Base-by-base conservation (phyloP, 2,113 vertebrate species). In the Butorides virescens region DNA sequence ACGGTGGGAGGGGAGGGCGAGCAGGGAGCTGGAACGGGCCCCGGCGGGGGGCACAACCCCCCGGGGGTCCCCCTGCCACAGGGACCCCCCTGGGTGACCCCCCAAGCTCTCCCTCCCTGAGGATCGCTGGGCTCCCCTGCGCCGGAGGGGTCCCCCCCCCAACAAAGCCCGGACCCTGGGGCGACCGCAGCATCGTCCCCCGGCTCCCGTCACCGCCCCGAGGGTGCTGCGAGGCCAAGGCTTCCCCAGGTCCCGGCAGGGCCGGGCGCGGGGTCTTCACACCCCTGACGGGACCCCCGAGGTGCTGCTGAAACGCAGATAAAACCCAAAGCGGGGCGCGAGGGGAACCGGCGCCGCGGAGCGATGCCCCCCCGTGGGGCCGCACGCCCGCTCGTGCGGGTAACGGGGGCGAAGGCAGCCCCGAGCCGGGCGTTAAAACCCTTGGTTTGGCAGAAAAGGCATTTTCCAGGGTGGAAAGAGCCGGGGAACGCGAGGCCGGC, bases 251-350 rank as follows among this genome's bases (percentile, higher is more conserved):
- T 29, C 47, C 53, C 13, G 3, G 6, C 39, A n/a, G 79, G 59
- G 34, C 6, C 1, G 1, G 4, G 27, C 5, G 22, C 15, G 4
- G 46, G 42, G 5, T 32, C 68, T 74, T 47, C 23, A 25, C 30
- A 0, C 8, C 22, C n/a, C 5, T 0, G 11, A 3, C 1, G 2
- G 52, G 27, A 50, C 22, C 23, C 55, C 39, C 0, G 0, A 18
- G 32, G 76, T 67, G 46, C 25, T 4, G 19, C 80, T 5, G 44
- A 53, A 74, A 74, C 1, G 20, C 25, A 3, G 25, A 9, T 4
- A 11, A 16, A 2, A 0, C 11, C 22, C 34, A 15, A 86, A 47
- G 23, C 3, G 0, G 62, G 46, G 44, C 0, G 2, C 5, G 15
- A 32, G 7, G 4, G 59, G 26, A 50, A 25, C 1, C 2, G 4